Evolutionary conservation across 2,113 vertebrate species (phyloP), one percentile per base, ranked within the genome.

Genomic region (Condylura cristata): DNA sequence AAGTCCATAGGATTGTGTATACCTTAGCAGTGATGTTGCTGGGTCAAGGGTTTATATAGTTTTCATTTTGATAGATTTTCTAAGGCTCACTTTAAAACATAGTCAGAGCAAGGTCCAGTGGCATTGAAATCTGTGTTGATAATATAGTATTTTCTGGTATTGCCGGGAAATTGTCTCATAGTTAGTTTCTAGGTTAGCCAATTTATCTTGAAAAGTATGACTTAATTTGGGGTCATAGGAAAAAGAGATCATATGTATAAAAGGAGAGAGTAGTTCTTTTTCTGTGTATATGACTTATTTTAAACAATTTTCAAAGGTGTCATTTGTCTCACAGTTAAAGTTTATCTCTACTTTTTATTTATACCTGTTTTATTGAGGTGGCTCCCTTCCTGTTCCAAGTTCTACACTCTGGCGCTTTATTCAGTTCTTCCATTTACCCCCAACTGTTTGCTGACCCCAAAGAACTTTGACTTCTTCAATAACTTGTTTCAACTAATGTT

Each of bases 11-110:
- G 5, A 44, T 83, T 89, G 8, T 79, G 11, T 74, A 39, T 82
- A 61, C 48, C 16, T 51, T 85, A 41, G 34, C 41, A 41, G 14
- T 89, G 65, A 86, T 26, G 32, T 80, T 74, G 46, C 44, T 90
- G 34, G 46, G 44, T 90, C 46, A 86, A 68, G 53, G n/a, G 28
- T 28, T 72, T 28, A 26, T 81, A 28, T 14, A 37, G 6, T 90
- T 90, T 95, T 88, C 28, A 65, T 85, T 93, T 84, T 93, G 63
- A 44, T 86, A 90, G 72, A 51, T 85, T 78, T 89, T 89, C 37
- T 24, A 78, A 56, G 20, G 32, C 17, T 88, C 18, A 81, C 22
- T 79, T 86, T 65, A 90, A 97, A 95, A 61, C 28, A 28, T 86
- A 83, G 41, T 88, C 14, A 90, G 71, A 81, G 22, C 61, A 58